Percentiles rank a stretch among this genome's conserved stretches.
Conservation (phyloP, 2,888 invertebrate genomes). For the Bruchidius siliquastri region DNA sequence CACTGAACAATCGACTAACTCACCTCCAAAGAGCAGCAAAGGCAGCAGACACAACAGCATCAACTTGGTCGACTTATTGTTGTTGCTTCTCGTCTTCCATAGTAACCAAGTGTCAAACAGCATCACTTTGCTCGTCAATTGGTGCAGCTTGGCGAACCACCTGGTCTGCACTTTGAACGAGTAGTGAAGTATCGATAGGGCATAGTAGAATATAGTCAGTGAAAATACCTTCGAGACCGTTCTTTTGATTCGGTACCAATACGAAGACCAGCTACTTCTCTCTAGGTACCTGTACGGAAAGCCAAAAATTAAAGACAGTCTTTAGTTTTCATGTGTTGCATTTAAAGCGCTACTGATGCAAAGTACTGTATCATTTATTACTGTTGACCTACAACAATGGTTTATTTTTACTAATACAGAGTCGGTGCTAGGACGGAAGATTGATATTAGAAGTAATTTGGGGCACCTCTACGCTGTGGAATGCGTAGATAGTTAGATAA, state of each 20-base stretch:
- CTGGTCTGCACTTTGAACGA: constrained; percentile 29
- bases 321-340: too few species aligned
- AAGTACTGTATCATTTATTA: not conserved
- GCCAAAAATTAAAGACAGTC: not conserved
- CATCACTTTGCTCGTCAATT: constrained; percentile 40
- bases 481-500: too few species aligned
- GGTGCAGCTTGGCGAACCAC: constrained; percentile 36
- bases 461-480: too few species aligned
- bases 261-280: not conserved
- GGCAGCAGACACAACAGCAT: constrained; percentile 50
- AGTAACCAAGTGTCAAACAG: constrained; percentile 44
- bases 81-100: constrained; percentile 26
- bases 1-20: constrained; percentile 42
- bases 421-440: not conserved
- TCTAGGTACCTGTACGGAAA: not conserved
- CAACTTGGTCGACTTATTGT: constrained; percentile 28
- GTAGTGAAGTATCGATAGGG: constrained; percentile 26
- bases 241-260: constrained; percentile 19
- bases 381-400: not conserved
- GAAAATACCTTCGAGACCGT: constrained; percentile 15
- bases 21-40: constrained; percentile 54
- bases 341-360: not conserved
- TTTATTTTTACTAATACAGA: not conserved
- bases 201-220: constrained; percentile 23
- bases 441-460: constrained; percentile 1